These are phyloP conservation scores for Poeciliopsis infans DNA, from an alignment of 2,797 vertebrate genomes.

Conservation along the genomic window DNA sequence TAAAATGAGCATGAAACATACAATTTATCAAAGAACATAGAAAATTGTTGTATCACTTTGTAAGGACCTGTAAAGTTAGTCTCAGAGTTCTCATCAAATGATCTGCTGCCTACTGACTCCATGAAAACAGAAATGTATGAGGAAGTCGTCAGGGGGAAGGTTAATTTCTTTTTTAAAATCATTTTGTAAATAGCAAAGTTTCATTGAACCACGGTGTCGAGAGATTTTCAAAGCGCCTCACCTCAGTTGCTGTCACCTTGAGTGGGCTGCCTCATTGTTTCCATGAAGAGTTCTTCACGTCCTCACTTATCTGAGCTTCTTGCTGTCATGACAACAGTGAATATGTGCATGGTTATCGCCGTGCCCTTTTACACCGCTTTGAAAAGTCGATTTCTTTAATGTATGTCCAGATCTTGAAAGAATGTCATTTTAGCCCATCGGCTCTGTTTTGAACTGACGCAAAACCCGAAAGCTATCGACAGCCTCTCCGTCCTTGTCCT, in stretches of 20 bases:
- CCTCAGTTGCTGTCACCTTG: slow-evolving; percentile 47
- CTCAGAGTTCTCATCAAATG: slow-evolving; percentile 21
- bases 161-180: background rate
- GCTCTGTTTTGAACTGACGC: slow-evolving; percentile 1
- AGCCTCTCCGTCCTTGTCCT: slow-evolving; percentile 7
- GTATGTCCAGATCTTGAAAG: slow-evolving; percentile 7
- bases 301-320: slow-evolving; percentile 12
- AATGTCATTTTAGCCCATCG: background rate
- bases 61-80: slow-evolving; percentile 1
- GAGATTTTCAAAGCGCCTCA: slow-evolving; percentile 24
- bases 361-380: slow-evolving; percentile 24
- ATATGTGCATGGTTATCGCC: slow-evolving; percentile 26
- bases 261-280: slow-evolving; percentile 34
- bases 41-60: background rate
- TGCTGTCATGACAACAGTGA: slow-evolving; percentile 70
- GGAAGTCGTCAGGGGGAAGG: background rate
- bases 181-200: background rate
- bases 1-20: no score
- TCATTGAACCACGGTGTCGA: slow-evolving; percentile 10
- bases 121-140: slow-evolving; percentile 24
- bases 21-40: no score
- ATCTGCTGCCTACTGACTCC: slow-evolving; percentile 11
- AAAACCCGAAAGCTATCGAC: background rate
- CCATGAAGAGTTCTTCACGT: slow-evolving; percentile 31
- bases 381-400: slow-evolving; percentile 5